Base-by-base conservation (phyloP, 2,797 vertebrate species). In the Premnoplex brunnescens region DNA sequence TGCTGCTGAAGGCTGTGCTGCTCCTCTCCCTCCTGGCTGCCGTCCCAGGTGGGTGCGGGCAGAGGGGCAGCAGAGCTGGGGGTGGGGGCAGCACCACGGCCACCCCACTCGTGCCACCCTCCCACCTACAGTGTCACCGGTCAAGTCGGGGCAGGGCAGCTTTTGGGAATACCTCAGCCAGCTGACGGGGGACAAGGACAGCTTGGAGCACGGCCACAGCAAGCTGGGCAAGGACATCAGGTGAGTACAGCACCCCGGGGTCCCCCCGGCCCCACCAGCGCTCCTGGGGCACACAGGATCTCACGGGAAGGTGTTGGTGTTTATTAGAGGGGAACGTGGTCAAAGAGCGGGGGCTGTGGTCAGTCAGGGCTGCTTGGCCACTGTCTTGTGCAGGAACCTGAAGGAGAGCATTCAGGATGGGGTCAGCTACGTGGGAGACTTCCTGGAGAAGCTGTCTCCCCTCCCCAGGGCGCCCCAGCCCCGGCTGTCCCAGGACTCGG, bases 161-260 rank as follows among this genome's bases (percentile, higher is more conserved):
- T 43, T 97, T 44, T 96, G 98, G 93, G 95, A 98, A 5, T 97
- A 98, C 96, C 39, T 98, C 49, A 95, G 79, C 24, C 98, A 99
- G 87, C 56, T 98, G 81, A 98, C 98, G 14, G 62, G 80, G 0
- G 88, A 97, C 76, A 97, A 97, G 67, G 98, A 82, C 44, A 77
- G 93, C 41, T 66, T 95, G 24, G 78, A 87, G 18, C 96, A 93
- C 2, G 89, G 98, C 6, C 98, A 98, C 62, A 66, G 97, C 22
- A 98, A 98, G 93, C 97, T 97, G 77, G 93, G 85, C 71, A 73
- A n/a, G 5, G 96, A 97, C 4, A 20, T 85, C 3, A 91, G 49
- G 99, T 99, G 97, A 98, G 98, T 95, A 3, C 49, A 7, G 24
- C 8, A 14, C 43, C 30, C 21, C 2, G 9, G 46, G n/a, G 13